Conservation (phyloP, 2,113 vertebrate genomes). For the Peromyscus maniculatus region DNA sequence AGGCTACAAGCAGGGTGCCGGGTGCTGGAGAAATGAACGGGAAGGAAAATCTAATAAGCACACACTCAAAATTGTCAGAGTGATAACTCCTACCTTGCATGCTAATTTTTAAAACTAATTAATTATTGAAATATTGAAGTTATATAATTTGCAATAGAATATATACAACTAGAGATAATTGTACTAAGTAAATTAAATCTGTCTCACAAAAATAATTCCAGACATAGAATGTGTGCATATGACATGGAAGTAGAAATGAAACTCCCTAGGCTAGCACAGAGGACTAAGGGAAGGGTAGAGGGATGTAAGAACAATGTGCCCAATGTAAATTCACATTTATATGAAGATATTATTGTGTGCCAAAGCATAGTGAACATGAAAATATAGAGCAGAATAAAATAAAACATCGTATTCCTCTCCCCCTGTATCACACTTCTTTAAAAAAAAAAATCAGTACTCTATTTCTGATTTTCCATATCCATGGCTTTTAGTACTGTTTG, state of each 20-base stretch:
- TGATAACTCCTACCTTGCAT: no score
- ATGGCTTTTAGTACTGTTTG: not conserved
- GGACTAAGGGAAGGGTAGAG: not conserved
- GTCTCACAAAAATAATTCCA: not conserved
- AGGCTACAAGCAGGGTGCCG: no score
- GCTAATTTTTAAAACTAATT: not conserved
- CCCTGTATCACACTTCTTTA: no score
- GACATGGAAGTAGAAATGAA: not conserved
- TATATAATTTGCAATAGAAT: not conserved
- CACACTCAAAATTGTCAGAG: not conserved
- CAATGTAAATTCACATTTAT: not conserved
- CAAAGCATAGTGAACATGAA: not conserved
- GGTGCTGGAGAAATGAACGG: not conserved
- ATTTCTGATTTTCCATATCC: not conserved
- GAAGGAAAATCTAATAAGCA: not conserved
- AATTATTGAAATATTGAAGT: not conserved
- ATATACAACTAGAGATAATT: not conserved
- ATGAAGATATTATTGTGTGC: not conserved
- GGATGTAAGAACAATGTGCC: not conserved
- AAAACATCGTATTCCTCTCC: not conserved
- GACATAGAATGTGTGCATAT: not conserved
- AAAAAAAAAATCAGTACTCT: not conserved
- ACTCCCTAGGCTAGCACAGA: not conserved
- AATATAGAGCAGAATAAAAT: not conserved
- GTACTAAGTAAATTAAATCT: not conserved